Percentiles rank a stretch among this genome's conserved stretches.
Conservation (phyloP, 2,888 invertebrate species). For the Meliscaeva auricollis region DNA sequence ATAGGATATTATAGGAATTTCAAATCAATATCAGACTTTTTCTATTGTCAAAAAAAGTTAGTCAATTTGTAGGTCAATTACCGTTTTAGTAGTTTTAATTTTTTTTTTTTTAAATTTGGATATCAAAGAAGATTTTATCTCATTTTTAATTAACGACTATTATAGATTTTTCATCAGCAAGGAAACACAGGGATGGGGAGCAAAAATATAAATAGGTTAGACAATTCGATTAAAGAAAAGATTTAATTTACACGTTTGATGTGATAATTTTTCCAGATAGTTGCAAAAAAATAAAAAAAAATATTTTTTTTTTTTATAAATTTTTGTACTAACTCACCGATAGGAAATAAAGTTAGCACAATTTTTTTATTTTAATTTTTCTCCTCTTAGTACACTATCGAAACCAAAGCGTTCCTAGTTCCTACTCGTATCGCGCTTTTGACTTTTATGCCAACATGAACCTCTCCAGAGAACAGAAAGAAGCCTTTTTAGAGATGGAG, state of each 20-base stretch:
- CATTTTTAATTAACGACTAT: background rate
- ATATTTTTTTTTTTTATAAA: background rate
- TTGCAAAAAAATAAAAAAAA: background rate
- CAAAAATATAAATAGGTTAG: background rate
- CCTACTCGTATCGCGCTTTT: conserved; percentile 66
- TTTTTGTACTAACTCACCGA: conserved; percentile 60
- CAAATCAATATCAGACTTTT: conserved; percentile 59
- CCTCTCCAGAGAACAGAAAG: conserved; percentile 66
- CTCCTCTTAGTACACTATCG: conserved; percentile 39
- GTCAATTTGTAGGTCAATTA: background rate
- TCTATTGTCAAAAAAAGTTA: background rate
- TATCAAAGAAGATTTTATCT: background rate
- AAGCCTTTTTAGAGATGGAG: conserved; percentile 35
- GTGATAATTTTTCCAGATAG: too few relatives aligned
- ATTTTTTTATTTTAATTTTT: conserved; percentile 26
- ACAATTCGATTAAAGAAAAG: background rate
- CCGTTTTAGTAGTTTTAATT: background rate
- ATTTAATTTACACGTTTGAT: too few relatives aligned
- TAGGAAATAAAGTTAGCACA: conserved; percentile 29
- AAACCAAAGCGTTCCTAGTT: conserved; percentile 70
- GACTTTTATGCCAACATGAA: conserved; percentile 66
- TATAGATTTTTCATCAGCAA: conserved; percentile 5
- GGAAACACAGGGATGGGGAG: background rate
- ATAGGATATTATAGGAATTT: conserved; percentile 40
- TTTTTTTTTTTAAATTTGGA: background rate